phyloP scores from a whole-genome alignment of 2,888 invertebrate genomes.

The Dusona sp. region DNA sequence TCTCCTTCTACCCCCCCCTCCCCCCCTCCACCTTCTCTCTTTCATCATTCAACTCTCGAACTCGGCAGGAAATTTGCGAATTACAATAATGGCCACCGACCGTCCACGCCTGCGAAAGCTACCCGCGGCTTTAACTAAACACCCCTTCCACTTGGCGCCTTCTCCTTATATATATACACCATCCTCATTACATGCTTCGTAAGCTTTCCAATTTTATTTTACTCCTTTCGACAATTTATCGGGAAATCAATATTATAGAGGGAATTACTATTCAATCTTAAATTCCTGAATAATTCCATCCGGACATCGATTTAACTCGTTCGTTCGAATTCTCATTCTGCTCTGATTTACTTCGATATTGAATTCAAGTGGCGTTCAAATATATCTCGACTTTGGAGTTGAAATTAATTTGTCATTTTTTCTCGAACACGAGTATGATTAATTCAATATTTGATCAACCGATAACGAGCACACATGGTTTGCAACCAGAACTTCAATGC shows the following conservation, averaged over 20 bases:
- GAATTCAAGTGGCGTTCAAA: no score
- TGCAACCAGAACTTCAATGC: no score
- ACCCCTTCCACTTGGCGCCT: slow-evolving; percentile 74
- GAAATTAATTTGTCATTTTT: no score
- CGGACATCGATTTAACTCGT: not conserved
- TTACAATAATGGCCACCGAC: slow-evolving; percentile 80
- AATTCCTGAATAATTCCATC: not conserved
- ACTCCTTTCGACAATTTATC: not conserved
- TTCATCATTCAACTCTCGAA: slow-evolving; percentile 72
- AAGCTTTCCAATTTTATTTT: not conserved
- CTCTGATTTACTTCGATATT: no score
- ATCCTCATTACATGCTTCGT: not conserved
- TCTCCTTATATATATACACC: slow-evolving; percentile 37
- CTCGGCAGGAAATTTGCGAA: slow-evolving; percentile 79
- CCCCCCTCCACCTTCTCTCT: slow-evolving; percentile 49
- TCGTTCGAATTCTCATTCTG: not conserved
- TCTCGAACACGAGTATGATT: no score
- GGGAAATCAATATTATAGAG: not conserved
- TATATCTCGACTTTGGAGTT: no score
- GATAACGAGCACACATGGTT: no score
- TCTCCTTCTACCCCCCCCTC: not conserved
- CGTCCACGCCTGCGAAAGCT: slow-evolving; percentile 69
- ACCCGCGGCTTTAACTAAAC: slow-evolving; percentile 71
- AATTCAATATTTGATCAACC: no score
- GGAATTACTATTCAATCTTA: not conserved